Evolutionary conservation across 1,140 invertebrate species (phyloP).

Genomic region (Dufourea novaeangliae): DNA sequence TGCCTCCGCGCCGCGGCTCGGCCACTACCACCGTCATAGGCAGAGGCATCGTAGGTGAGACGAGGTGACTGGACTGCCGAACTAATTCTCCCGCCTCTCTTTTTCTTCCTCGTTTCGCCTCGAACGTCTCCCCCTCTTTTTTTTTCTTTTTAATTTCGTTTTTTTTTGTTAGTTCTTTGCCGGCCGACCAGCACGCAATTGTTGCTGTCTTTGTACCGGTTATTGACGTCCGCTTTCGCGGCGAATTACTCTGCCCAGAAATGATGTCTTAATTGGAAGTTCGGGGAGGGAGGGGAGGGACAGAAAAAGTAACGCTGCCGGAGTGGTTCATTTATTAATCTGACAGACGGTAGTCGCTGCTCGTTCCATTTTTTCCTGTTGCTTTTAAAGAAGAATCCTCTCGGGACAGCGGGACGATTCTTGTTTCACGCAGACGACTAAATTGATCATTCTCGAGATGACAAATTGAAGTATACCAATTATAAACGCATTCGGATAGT

Average conservation of each 20-base stretch:
- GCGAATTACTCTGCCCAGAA: slow-evolving; percentile 20
- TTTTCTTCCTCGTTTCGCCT: background rate
- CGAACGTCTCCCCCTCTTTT: no score
- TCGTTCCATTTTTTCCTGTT: background rate
- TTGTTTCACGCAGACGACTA: background rate
- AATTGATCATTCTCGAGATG: background rate
- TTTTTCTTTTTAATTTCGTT: no score
- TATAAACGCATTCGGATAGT: background rate
- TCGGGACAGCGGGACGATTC: background rate
- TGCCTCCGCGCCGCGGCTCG: no score
- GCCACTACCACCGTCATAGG: background rate
- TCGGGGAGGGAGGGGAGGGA: no score
- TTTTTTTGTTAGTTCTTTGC: background rate
- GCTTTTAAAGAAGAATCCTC: no score
- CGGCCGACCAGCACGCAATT: slow-evolving; percentile 11
- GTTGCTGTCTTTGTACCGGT: slow-evolving; percentile 38
- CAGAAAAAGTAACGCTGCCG: background rate
- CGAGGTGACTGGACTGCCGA: slow-evolving; percentile 22
- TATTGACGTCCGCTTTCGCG: slow-evolving; percentile 40
- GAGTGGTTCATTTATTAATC: slow-evolving; percentile 14
- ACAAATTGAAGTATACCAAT: background rate
- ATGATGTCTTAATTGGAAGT: slow-evolving; percentile 33
- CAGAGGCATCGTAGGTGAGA: slow-evolving; percentile 2
- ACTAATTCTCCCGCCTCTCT: slow-evolving; percentile 12
- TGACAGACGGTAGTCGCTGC: slow-evolving; percentile 18